Evolutionary conservation across 2,797 vertebrate species (phyloP).

Genomic region (Emys orbicularis): DNA sequence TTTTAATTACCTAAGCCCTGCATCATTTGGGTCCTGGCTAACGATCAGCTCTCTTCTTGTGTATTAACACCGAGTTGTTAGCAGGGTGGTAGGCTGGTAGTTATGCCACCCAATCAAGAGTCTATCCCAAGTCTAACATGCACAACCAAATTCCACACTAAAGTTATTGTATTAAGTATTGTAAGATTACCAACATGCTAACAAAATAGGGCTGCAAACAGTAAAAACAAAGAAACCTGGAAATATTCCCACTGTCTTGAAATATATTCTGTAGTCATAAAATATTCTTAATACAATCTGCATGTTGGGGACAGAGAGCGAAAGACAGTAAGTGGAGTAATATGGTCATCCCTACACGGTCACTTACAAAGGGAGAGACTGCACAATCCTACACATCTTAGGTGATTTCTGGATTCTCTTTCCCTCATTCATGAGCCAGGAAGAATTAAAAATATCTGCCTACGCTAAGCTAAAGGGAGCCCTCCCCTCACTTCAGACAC

Average conservation of each 20-base stretch:
- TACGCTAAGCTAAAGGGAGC: constrained; percentile 71
- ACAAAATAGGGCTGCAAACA: constrained; percentile 31
- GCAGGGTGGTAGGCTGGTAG: constrained; percentile 3
- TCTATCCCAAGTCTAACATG: constrained; percentile 4
- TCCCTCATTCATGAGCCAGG: constrained; percentile 62
- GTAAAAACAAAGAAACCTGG: constrained; percentile 28
- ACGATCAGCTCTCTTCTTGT: constrained; percentile 13
- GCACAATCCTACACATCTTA: constrained; percentile 34
- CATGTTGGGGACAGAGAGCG: constrained; percentile 25
- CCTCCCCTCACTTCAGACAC: constrained; percentile 59
- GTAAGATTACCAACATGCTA: constrained; percentile 1
- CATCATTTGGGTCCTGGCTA: constrained; percentile 16
- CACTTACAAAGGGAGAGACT: constrained; percentile 42
- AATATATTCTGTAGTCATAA: constrained; percentile 15
- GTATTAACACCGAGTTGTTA: background rate
- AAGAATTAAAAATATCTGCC: constrained; percentile 72
- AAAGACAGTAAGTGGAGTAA: constrained; percentile 53
- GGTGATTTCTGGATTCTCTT: constrained; percentile 71
- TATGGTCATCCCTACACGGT: background rate
- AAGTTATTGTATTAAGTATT: background rate
- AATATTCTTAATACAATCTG: constrained; percentile 41
- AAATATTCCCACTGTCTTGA: constrained; percentile 9
- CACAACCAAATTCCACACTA: background rate
- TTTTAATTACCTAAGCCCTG: constrained; percentile 35
- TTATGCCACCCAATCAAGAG: constrained; percentile 3